Evolutionary conservation across 2,113 vertebrate species (phyloP), one percentile per base, ranked within the genome.

Genomic region (Chascanopsetta lugubris): DNA sequence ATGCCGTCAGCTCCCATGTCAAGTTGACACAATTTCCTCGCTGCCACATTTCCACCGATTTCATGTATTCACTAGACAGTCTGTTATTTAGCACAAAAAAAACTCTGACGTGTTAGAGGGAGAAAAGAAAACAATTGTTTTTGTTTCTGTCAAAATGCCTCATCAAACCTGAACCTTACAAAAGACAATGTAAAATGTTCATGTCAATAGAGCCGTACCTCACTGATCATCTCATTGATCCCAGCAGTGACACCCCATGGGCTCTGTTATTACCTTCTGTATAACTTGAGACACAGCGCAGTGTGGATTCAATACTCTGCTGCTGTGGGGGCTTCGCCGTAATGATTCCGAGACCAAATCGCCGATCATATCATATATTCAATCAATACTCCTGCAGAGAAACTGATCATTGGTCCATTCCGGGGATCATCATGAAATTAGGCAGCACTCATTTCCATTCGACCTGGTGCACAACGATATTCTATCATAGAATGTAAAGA

Each of bases 121-220:
- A n/a, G n/a, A n/a, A n/a, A n/a, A n/a, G 10, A 34, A 13, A 34
- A 13, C 58, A 51, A 32, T 59, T 12, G 48, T 69, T 73, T 69
- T 77, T 32, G 56, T 24, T 51, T 47, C 56, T 43, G 57, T 75
- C 67, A 62, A 62, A 80, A 54, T n/a, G 38, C 32, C 22, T 69
- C 15, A 46, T 40, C n/a, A 54, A 49, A 32, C 47, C n/a, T 18
- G 22, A 34, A 27, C 15, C 9, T 24, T 51, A 36, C 56, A 43
- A 59, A 56, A 71, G 17, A 60, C 50, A 48, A 12, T 38, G 38
- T 5, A 34, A 43, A 24, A 61, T 55, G 26, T 50, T 54, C 34
- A 53, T n/a, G 24, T 21, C 49, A 24, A 21, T 13, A 46, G 53
- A 22, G 22, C 6, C 18, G 45, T 24, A 47, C 21, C 38, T 43